Conservation (phyloP, 2,113 vertebrate species). For the Hipposideros armiger region DNA sequence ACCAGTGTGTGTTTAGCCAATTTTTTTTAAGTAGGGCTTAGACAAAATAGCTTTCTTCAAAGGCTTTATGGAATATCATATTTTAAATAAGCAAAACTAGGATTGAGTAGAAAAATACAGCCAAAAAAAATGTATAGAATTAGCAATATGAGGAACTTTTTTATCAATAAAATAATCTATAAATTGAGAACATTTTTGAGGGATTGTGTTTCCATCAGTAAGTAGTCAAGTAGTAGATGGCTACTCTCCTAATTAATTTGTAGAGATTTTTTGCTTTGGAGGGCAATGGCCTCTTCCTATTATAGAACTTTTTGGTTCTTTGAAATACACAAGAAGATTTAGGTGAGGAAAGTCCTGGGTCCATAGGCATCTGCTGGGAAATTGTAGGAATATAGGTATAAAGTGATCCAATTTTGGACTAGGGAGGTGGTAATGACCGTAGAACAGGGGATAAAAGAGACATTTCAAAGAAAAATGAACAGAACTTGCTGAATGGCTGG, state of each 20-base stretch:
- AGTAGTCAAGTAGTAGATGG: neutral
- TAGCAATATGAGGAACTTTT: neutral
- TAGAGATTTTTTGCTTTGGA: neutral
- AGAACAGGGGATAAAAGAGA: slow-evolving; percentile 50
- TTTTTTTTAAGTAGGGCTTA: neutral
- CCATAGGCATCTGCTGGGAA: slow-evolving; percentile 35
- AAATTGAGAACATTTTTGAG: neutral
- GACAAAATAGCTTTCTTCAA: neutral
- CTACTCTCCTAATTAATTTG: neutral
- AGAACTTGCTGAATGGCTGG: neutral
- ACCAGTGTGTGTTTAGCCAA: neutral
- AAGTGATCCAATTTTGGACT: slow-evolving; percentile 17
- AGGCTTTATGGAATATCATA: neutral
- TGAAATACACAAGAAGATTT: slow-evolving; percentile 26
- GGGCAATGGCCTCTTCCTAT: neutral
- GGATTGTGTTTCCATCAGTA: neutral
- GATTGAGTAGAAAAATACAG: neutral
- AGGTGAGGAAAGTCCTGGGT: neutral
- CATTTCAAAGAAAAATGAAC: slow-evolving; percentile 54
- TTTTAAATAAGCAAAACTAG: neutral
- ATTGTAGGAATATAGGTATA: neutral
- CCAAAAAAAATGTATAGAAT: neutral
- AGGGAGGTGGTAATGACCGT: neutral
- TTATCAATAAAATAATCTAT: neutral
- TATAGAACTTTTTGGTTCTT: neutral